Evolutionary conservation across 2,888 invertebrate genomes (phyloP).

Genomic region (Drosophila yooni): DNA sequence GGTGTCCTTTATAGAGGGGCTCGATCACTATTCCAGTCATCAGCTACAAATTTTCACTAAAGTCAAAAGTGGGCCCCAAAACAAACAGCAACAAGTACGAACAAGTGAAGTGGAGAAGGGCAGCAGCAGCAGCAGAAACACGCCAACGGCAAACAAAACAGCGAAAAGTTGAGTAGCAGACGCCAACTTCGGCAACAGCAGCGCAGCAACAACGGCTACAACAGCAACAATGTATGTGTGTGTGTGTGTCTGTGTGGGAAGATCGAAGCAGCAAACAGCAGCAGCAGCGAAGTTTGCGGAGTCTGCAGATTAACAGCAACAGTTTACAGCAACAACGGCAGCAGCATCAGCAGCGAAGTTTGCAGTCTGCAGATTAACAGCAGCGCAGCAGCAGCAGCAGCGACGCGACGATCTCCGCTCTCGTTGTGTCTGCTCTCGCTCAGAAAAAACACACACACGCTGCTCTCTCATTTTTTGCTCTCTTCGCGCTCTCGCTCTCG

Average conservation of each 20-base stretch:
- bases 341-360: constrained; percentile 46
- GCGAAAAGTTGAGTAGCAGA: constrained; percentile 41
- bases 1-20: background rate
- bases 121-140: constrained; percentile 43
- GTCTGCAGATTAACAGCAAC: constrained; percentile 49
- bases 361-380: constrained; percentile 44
- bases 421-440: constrained; percentile 46
- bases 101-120: constrained; percentile 53
- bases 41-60: constrained; percentile 69
- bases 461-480: constrained; percentile 46
- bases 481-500: constrained; percentile 39
- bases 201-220: constrained; percentile 37
- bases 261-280: constrained; percentile 58
- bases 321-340: constrained; percentile 38
- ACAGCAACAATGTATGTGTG: constrained; percentile 37
- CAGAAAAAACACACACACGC: constrained; percentile 33
- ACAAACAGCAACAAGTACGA: constrained; percentile 63
- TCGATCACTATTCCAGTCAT: background rate
- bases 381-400: constrained; percentile 47
- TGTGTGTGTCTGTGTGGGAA: constrained; percentile 35
- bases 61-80: constrained; percentile 69
- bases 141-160: constrained; percentile 63
- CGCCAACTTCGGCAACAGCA: constrained; percentile 37
- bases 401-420: constrained; percentile 66
- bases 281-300: constrained; percentile 56